A percentile compares a stretch with the other conserved stretches of the same genome.
These are phyloP conservation scores for Trogon melanurus DNA, from an alignment of 2,113 vertebrate genomes.

Conservation along the genomic window DNA sequence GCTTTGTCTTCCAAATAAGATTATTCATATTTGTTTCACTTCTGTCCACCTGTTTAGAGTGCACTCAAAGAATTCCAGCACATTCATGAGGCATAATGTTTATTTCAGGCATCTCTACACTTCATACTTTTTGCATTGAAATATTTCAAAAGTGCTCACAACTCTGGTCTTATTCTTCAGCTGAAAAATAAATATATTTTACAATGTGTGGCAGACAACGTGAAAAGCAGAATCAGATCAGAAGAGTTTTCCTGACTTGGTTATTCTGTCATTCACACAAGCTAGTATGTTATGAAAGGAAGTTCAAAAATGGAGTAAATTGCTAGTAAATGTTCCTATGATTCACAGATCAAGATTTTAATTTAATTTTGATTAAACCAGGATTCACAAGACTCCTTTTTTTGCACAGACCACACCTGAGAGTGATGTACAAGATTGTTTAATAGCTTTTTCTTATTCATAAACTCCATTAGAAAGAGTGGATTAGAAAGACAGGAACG, in stretches of 20 bases:
- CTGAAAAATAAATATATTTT: neutral
- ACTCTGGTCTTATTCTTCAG: neutral
- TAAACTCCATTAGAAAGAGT: neutral
- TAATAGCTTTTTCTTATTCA: neutral
- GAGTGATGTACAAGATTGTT: neutral
- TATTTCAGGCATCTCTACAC: neutral
- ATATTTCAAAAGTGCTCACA: neutral
- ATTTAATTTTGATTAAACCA: neutral
- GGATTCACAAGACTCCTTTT: neutral
- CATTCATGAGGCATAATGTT: neutral
- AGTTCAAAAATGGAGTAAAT: neutral
- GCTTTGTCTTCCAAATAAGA: neutral
- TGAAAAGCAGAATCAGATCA: neutral
- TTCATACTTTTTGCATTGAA: neutral
- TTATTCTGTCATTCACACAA: neutral
- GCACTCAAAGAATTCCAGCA: neutral
- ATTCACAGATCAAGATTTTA: neutral
- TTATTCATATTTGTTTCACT: constrained; percentile 7
- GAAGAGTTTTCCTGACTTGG: neutral
- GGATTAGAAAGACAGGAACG: neutral
- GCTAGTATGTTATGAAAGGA: neutral
- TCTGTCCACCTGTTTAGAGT: neutral
- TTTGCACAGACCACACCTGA: neutral
- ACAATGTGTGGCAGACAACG: neutral
- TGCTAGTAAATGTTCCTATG: neutral